A percentile compares a stretch with the other conserved stretches of the same genome.
These are phyloP conservation scores for Troides helena DNA, from an alignment of 2,888 invertebrate genomes.

Conservation along the genomic window DNA sequence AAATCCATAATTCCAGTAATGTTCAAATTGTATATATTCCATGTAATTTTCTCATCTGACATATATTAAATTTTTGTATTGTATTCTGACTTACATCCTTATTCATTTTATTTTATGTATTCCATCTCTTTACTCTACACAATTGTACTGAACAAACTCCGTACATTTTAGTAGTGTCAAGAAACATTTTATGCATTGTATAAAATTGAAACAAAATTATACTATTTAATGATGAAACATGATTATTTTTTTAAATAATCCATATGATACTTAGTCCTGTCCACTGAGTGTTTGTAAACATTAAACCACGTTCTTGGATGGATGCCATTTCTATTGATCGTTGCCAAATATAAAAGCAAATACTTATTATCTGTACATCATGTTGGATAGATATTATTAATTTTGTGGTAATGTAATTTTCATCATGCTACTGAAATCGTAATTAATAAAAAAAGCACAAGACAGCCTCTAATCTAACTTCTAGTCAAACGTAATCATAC, in stretches of 20 bases:
- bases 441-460: too few species aligned
- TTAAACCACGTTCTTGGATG: slow-evolving; percentile 41
- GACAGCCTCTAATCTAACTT: too few species aligned
- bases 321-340: slow-evolving; percentile 48
- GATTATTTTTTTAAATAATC: not conserved
- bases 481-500: too few species aligned
- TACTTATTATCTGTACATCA: slow-evolving; percentile 28
- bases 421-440: not conserved
- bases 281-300: slow-evolving; percentile 53
- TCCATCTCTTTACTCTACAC: too few species aligned
- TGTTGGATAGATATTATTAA: slow-evolving; percentile 11
- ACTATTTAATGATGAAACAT: not conserved
- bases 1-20: too few species aligned
- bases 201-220: not conserved
- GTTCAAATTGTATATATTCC: too few species aligned
- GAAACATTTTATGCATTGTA: not conserved
- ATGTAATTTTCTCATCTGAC: too few species aligned
- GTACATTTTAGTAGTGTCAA: too few species aligned
- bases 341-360: slow-evolving; percentile 28
- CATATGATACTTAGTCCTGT: slow-evolving; percentile 30
- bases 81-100: too few species aligned
- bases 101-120: too few species aligned
- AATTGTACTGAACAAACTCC: too few species aligned
- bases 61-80: too few species aligned
- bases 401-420: slow-evolving; percentile 5